Base-by-base conservation (phyloP, 2,888 invertebrate species). In the Zootermopsis nevadensis region DNA sequence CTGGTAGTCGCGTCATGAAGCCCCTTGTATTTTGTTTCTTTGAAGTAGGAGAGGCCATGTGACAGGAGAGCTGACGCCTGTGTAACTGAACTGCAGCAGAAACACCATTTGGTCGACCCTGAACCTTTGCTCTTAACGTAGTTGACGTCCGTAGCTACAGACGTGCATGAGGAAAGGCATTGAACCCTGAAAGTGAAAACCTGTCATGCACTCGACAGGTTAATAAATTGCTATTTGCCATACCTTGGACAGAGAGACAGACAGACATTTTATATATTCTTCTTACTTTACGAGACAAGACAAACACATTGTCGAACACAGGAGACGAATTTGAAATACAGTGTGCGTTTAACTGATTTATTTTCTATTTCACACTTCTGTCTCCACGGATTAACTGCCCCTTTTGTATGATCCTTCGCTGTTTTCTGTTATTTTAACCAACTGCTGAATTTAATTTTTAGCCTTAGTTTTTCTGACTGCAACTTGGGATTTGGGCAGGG, bases 101-200 rank as follows among this genome's bases (percentile, higher is more conserved):
- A n/a, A 60, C 3, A 27, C 60, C 60, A 60, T 60, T 60, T 60
- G 60, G 60, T n/a, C 60, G n/a, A 60, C 60, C 60, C 60, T 60
- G 60, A 60, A 27, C 60, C 24, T 7, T 48, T 8, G 48, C 48
- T 48, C 48, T 48, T 48, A 12, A n/a, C n/a, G n/a, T 15, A 48
- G 48, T 48, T 60, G 60, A 27, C 27, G n/a, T 60, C 60, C n/a
- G n/a, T 15, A 1, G 38, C 38, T 38, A 38, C 38, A 15, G 48
- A 27, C 60, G 7, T 27, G 12, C 60, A 48, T 15, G 12, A 12
- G n/a, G 27, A n/a, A 27, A 60, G 60, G 24, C 60, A 12, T 60
- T 60, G 60, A 60, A 60, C 60, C 27, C 60, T 60, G 60, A 60
- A 60, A 60, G n/a, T 27, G 60, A 27, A 60, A 60, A 60, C 60